Evolutionary conservation across 2,888 invertebrate genomes (phyloP), one percentile per base, ranked within the genome.

Genomic region (Drosophila mayaguana): DNA sequence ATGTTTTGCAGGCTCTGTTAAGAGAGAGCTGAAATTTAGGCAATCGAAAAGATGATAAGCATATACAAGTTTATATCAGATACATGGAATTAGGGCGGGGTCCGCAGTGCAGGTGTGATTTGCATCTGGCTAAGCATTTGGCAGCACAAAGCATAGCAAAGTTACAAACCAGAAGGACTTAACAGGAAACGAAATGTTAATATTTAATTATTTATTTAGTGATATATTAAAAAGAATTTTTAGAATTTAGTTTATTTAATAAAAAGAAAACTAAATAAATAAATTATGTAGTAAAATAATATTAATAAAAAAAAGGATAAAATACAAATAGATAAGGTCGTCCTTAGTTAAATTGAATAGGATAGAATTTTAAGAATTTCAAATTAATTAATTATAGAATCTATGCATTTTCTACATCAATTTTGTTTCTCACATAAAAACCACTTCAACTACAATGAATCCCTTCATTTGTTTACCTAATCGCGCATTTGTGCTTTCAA

Each of bases 81-180:
- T 5, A 4, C 11, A 28, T 28, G 0, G 1, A 5, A 48, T n/a
- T 2, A 9, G n/a, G 3, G 0, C 12, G 36, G 0, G 2, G 0
- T 32, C 3, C 3, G 11, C 32, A 16, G 16, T 16, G 16, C 8
- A 22, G 4, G 0, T 25, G 16, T 22, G 4, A 3, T 2, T 25
- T n/a, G n/a, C 48, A 11, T 2, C 2, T 2, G n/a, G 1, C 2
- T 46, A 0, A 28, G 28, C 28, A n/a, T 48, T 28, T 4, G 5
- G 5, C 16, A 28, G 1, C 6, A 2, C 0, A 11, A n/a, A 4
- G n/a, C 25, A 9, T 46, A 46, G 46, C 25, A n/a, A 5, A 25
- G 46, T n/a, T 11, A 9, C 25, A 5, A 50, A 32, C 32, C 32
- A 12, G 0, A 32, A 50, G 48, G 28, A 18, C 6, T 32, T 32